Percentiles rank a stretch among this genome's conserved stretches.
Conservation (phyloP, 2,888 invertebrate species). For the Artemia sinica region DNA sequence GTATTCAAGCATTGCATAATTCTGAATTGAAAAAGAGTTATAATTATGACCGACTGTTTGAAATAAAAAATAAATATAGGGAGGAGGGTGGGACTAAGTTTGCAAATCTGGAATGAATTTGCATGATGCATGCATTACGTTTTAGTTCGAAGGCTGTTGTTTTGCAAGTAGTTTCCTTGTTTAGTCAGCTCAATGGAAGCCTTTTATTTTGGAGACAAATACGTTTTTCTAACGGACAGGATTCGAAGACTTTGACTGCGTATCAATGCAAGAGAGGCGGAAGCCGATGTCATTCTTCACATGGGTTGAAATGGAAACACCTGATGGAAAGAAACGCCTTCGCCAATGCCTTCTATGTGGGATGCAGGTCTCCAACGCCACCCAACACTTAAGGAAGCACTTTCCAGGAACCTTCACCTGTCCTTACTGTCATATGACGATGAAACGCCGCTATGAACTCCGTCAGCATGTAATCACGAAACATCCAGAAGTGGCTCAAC, state of each 20-base stretch:
- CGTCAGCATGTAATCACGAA: slow-evolving; percentile 12
- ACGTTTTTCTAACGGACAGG: slow-evolving; percentile 12
- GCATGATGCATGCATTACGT: slow-evolving; percentile 13
- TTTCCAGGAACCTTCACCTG: slow-evolving; percentile 7
- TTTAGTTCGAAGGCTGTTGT: slow-evolving; percentile 4
- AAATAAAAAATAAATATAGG: not conserved
- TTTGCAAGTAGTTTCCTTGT: slow-evolving; percentile 8
- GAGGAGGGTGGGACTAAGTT: too few species aligned
- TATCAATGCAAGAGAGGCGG: slow-evolving; percentile 4
- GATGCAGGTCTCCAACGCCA: slow-evolving; percentile 12
- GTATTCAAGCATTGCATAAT: not conserved
- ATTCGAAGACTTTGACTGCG: slow-evolving; percentile 1
- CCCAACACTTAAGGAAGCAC: slow-evolving; percentile 6
- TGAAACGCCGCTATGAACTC: slow-evolving; percentile 12
- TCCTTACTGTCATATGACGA: slow-evolving; percentile 11
- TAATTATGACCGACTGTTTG: not conserved
- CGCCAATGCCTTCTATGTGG: not conserved
- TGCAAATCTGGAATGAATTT: not conserved
- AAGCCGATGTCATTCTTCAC: slow-evolving; percentile 12
- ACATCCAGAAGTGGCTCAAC: slow-evolving; percentile 11
- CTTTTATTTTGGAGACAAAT: not conserved
- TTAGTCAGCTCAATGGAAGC: not conserved
- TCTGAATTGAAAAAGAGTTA: not conserved
- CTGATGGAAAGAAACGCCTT: slow-evolving; percentile 7
- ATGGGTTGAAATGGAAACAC: slow-evolving; percentile 1